Evolutionary conservation across 2,888 invertebrate genomes (phyloP).

Genomic region (Isotomurus palustris): DNA sequence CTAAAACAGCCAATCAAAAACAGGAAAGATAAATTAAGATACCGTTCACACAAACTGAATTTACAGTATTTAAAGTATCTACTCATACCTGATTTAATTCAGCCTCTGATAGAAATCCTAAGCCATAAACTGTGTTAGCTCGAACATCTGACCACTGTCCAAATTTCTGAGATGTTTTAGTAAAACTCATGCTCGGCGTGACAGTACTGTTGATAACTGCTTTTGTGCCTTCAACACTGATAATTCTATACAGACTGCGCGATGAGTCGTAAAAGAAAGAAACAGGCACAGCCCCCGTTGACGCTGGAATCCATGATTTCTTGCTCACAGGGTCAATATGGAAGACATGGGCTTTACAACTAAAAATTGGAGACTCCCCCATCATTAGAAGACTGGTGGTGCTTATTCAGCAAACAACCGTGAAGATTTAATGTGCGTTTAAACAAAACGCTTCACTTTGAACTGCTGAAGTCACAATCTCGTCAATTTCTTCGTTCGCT

Average conservation of each 20-base stretch:
- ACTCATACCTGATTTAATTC: slow-evolving; percentile 78
- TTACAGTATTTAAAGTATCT: not conserved
- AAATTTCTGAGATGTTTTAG: slow-evolving; percentile 98
- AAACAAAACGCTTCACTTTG: too few relatives aligned
- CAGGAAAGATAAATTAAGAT: not conserved
- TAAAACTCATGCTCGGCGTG: slow-evolving; percentile 96
- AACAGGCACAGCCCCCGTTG: slow-evolving; percentile 87
- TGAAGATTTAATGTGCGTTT: too few relatives aligned
- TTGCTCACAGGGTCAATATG: slow-evolving; percentile 74
- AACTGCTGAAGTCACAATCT: not conserved
- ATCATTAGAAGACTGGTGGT: slow-evolving; percentile 12
- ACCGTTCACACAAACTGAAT: not conserved
- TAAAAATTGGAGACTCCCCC: slow-evolving; percentile 96
- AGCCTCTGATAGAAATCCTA: slow-evolving; percentile 90
- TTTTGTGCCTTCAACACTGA: slow-evolving; percentile 92
- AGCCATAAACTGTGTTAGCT: slow-evolving; percentile 93
- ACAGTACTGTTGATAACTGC: slow-evolving; percentile 98
- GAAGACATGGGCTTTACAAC: slow-evolving; percentile 98
- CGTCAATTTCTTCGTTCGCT: not conserved
- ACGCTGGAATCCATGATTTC: slow-evolving; percentile 95
- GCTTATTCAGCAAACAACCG: not conserved
- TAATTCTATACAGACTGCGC: slow-evolving; percentile 89
- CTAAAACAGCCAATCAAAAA: slow-evolving; percentile 54
- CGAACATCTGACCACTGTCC: slow-evolving; percentile 98
- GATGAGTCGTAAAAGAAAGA: slow-evolving; percentile 97